Conservation (phyloP, 2,113 vertebrate species). For the Falcunculus frontatus region DNA sequence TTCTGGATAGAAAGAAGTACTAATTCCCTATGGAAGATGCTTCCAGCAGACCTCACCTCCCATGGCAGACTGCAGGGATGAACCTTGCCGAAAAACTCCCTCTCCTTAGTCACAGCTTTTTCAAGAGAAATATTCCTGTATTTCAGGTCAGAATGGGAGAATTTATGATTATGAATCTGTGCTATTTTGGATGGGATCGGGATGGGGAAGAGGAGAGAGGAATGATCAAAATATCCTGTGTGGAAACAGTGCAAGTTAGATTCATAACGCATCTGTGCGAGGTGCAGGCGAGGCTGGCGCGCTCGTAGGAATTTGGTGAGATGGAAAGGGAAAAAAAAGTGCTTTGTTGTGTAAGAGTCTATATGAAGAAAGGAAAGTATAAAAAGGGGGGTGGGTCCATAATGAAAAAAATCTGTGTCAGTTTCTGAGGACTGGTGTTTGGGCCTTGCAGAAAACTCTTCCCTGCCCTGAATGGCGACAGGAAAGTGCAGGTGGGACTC, state of each 20-base stretch:
- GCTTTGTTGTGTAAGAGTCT: neutral
- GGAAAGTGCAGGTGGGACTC: neutral
- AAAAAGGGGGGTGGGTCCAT: neutral
- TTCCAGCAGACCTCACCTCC: neutral
- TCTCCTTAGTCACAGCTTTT: neutral
- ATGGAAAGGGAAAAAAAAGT: neutral
- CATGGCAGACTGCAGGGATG: neutral
- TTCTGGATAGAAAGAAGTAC: neutral
- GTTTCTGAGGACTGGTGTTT: neutral
- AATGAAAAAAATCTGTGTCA: neutral
- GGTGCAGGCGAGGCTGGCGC: constrained; percentile 29
- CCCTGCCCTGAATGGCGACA: neutral
- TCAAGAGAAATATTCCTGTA: neutral
- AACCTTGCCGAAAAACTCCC: neutral
- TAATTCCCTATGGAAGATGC: neutral
- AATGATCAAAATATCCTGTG: constrained; percentile 7
- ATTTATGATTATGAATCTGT: neutral
- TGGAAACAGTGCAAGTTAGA: constrained; percentile 60
- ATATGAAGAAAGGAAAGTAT: neutral
- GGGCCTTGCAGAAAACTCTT: neutral
- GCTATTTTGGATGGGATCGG: neutral
- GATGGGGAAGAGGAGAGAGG: neutral
- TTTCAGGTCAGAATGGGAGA: neutral
- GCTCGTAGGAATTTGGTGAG: constrained; percentile 41
- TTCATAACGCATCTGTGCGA: constrained; percentile 61